phyloP scores from a whole-genome alignment of 2,797 vertebrate species.

The Cyclopterus lumpus region DNA sequence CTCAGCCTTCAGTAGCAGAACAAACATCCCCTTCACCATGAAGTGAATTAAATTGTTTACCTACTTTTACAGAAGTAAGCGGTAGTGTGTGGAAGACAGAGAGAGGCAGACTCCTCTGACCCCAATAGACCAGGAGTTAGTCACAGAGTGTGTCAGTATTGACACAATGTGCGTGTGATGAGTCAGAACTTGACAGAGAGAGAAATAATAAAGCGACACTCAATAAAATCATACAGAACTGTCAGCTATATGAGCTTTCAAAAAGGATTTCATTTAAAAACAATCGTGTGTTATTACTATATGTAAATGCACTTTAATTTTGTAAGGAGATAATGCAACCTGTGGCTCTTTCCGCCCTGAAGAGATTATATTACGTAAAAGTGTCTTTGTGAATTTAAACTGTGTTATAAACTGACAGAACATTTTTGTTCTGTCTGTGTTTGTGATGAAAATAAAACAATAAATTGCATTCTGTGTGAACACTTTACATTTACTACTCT shows the following conservation, averaged over 20 bases:
- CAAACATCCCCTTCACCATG: neutral
- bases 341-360: neutral
- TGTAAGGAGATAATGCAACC: neutral
- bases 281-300: neutral
- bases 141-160: neutral
- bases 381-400: neutral
- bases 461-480: neutral
- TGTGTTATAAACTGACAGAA: neutral
- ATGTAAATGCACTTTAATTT: neutral
- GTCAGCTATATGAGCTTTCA: neutral
- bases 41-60: neutral
- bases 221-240: neutral
- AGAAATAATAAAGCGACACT: neutral
- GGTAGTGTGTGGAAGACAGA: neutral
- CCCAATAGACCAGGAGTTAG: neutral
- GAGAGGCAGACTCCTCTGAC: neutral
- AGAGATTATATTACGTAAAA: neutral
- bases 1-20: conserved; percentile 1
- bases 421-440: neutral
- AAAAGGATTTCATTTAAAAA: neutral
- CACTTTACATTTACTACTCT: neutral
- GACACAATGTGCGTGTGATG: neutral
- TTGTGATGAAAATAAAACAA: neutral
- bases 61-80: neutral
- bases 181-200: conserved; percentile 4